Evolutionary conservation across 2,888 invertebrate genomes (phyloP), one percentile per base, ranked within the genome.

Genomic region (Bembecia ichneumoniformis): DNA sequence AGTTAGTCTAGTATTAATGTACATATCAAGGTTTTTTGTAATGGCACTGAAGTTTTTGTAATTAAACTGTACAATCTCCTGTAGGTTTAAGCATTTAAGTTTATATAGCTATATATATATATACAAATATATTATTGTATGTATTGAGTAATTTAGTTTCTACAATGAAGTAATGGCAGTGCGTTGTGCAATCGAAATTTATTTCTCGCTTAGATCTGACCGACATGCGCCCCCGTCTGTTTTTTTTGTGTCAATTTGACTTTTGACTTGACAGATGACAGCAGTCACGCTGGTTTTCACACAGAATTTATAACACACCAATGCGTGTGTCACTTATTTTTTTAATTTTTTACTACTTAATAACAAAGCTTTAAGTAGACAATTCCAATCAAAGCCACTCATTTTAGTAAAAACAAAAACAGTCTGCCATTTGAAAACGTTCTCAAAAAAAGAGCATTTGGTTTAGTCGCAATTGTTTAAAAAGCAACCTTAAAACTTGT

Each of bases 1-100:
- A 53, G 55, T 51, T 67, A 68, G 66, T 56, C 49, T 70, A 70
- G 65, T 57, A 58, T 70, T 70, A 66, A 63, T 83, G 83, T 82
- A 84, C 84, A 84, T 84, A 84, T 84, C 84, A 84, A 67, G 56
- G 57, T 57, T 69, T 74, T 81, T 73, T 81, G 60, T 70, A 73
- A 71, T 56, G 59, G 63, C 66, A 66, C 58, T 51, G 64, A 63
- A 60, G 63, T 66, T 71, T 74, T 66, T 67, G 70, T 71, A 76
- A 75, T 66, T 77, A 20, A 46, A 46, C 20, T 46, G 34, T 46
- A 78, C 70, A 77, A 77, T 76, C 52, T 68, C 65, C 53, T 64
- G 55, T 68, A 67, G 66, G 58, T 62, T 50, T 59, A 59, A 63
- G 81, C 77, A 82, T 80, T 82, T 82, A 77, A 71, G 71, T 75